phyloP scores from a whole-genome alignment of 2,113 vertebrate species.

The Archilochus colubris region DNA sequence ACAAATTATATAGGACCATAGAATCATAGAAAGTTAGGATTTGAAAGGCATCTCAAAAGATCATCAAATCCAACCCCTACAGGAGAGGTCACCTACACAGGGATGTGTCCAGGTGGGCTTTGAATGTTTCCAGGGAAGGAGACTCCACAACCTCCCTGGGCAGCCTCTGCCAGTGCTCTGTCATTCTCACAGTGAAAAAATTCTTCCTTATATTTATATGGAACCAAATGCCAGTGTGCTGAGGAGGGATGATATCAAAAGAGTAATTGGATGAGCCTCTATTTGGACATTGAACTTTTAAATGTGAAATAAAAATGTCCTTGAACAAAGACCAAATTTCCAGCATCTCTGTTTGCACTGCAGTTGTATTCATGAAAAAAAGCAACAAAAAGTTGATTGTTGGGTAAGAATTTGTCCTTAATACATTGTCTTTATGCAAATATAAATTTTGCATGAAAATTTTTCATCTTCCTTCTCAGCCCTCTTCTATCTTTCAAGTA shows the following conservation, averaged over 20 bases:
- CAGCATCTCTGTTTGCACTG: background rate
- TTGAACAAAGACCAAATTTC: background rate
- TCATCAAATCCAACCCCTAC: too few species aligned
- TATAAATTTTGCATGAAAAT: background rate
- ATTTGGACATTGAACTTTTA: background rate
- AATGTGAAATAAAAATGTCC: background rate
- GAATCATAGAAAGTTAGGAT: too few species aligned
- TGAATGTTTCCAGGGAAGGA: too few species aligned
- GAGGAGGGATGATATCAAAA: background rate
- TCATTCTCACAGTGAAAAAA: too few species aligned
- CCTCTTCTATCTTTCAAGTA: background rate
- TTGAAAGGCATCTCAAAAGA: too few species aligned
- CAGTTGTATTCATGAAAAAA: background rate
- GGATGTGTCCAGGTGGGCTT: too few species aligned
- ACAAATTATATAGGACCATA: background rate
- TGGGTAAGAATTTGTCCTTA: background rate
- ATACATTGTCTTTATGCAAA: background rate
- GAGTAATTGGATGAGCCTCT: background rate
- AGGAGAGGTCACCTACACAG: too few species aligned
- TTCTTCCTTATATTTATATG: too few species aligned
- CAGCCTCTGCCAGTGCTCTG: too few species aligned
- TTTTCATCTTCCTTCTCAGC: background rate
- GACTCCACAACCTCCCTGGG: too few species aligned
- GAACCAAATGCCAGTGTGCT: background rate
- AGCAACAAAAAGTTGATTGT: background rate